A percentile compares a stretch with the other conserved stretches of the same genome.
Conservation (phyloP, 2,113 vertebrate species). For the Ictidomys tridecemlineatus region DNA sequence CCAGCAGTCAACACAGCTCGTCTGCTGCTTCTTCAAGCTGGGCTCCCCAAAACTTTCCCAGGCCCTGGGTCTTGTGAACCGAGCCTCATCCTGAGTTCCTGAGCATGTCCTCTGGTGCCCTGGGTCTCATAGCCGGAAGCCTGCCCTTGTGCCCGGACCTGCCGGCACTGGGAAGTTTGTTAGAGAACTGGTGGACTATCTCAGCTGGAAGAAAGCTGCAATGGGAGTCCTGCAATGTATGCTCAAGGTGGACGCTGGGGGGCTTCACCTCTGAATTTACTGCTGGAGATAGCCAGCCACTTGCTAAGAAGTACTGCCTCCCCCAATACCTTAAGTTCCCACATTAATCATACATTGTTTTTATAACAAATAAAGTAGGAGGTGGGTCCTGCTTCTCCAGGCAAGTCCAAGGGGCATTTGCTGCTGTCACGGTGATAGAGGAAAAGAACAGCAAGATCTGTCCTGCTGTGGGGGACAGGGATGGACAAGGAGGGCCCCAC, state of each 20-base stretch:
- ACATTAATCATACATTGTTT: background rate
- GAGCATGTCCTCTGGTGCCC: background rate
- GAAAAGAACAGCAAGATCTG: rapidly evolving
- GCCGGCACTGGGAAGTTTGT: background rate
- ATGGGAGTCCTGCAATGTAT: rapidly evolving
- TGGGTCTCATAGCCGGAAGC: background rate
- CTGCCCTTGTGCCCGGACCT: background rate
- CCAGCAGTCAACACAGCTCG: rapidly evolving
- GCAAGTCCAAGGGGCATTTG: no score
- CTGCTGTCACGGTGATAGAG: rapidly evolving
- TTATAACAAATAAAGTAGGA: background rate
- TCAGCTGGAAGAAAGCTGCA: background rate
- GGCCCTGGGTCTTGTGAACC: rapidly evolving
- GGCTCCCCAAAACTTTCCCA: background rate
- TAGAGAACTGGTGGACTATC: background rate
- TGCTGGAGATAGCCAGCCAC: background rate
- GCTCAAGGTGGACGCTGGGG: no score
- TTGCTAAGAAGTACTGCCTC: background rate
- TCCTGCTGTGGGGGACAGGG: rapidly evolving
- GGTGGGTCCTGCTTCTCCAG: background rate
- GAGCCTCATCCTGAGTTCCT: background rate
- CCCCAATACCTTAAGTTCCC: background rate
- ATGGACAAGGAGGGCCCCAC: no score
- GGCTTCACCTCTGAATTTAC: background rate
- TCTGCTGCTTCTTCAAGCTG: background rate